phyloP scores from a whole-genome alignment of 1,140 invertebrate species.

The Scaptomyza hsui region DNA sequence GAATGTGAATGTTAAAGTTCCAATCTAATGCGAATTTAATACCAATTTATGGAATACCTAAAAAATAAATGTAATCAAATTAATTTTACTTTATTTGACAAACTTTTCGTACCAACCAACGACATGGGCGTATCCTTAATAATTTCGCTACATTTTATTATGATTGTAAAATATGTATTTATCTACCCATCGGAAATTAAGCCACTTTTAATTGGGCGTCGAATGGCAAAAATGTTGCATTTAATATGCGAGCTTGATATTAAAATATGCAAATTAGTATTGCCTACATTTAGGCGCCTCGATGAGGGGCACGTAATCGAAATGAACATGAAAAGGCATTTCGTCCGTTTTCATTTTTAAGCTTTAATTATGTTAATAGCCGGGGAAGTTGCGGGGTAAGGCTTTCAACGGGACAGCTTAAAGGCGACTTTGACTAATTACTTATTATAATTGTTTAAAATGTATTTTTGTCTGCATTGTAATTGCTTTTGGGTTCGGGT shows the following conservation, averaged over 20 bases:
- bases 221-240: conserved; percentile 65
- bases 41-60: not conserved
- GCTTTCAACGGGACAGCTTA: conserved; percentile 2
- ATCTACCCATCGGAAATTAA: conserved; percentile 68
- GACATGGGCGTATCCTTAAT: not conserved
- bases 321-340: conserved; percentile 50
- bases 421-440: conserved; percentile 72
- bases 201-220: conserved; percentile 69
- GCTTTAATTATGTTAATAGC: conserved; percentile 67
- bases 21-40: not conserved
- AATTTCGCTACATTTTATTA: conserved; percentile 14
- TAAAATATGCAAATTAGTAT: conserved; percentile 73
- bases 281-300: conserved; percentile 47
- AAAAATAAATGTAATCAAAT: not conserved
- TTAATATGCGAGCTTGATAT: conserved; percentile 64
- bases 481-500: conserved; percentile 11
- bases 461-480: conserved; percentile 31
- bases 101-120: not conserved
- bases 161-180: conserved; percentile 49
- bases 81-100: not conserved
- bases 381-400: not conserved
- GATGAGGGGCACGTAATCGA: conserved; percentile 58
- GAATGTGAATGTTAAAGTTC: too few relatives aligned
- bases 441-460: conserved; percentile 60
- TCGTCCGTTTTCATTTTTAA: conserved; percentile 44